Base-by-base conservation (phyloP, 2,888 invertebrate genomes). In the Crossocerus cetratus region DNA sequence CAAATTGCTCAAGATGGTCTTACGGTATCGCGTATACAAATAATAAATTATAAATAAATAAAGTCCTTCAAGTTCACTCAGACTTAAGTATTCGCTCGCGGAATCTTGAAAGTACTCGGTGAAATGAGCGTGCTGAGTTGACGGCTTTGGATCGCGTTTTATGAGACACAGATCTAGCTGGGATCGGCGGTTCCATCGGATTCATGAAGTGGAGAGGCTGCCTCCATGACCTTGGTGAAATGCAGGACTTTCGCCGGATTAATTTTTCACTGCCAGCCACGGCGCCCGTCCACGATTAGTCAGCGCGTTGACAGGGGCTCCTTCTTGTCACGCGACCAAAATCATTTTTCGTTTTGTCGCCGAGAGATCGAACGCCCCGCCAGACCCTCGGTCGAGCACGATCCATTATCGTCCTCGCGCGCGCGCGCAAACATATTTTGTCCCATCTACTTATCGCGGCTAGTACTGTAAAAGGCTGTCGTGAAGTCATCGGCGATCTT, bases 281-380 rank as follows among this genome's bases (percentile, higher is more conserved):
- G 44, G 43, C 55, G 21, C 58, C 49, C 55, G 53, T 58, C 23
- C 21, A 13, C 65, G 70, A 69, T 75, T 69, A 65, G 55, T 59
- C 21, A 57, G 49, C 60, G 8, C 53, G 56, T 49, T 49, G 73
- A 71, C 66, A 55, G 68, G 58, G 59, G 55, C 56, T 32, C 32
- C 32, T 63, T 49, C 20, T 65, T 58, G 69, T 67, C 76, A 68
- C 62, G 65, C 64, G 55, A 70, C 22, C 64, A 60, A 76, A 70
- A 75, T 75, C 32, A 68, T 65, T 76, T 68, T 70, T 75, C 65
- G 64, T 70, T 67, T 69, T 42, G 60, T 55, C 54, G 49, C 32
- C 45, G 62, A 16, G 42, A 54, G 68, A 63, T 75, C 69, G 71
- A 75, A 65, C 57, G 49, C 23, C 57, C 43, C 32, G 23, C 49